A percentile compares a stretch with the other conserved stretches of the same genome.
These are phyloP conservation scores for Hippolais icterina DNA, from an alignment of 2,113 vertebrate species.

Conservation along the genomic window DNA sequence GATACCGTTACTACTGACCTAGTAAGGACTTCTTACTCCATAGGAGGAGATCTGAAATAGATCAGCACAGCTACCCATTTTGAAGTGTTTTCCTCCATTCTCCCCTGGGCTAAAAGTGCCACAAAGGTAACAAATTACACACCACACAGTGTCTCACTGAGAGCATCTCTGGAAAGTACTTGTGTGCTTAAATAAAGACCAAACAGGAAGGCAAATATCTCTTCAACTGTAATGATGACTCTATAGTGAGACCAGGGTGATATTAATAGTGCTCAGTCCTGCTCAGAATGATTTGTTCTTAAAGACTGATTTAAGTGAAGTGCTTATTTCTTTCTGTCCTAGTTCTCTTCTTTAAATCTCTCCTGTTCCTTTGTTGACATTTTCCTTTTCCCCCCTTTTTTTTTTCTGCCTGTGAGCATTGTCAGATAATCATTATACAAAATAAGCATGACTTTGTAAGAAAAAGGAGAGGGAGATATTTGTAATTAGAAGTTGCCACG, in stretches of 20 bases:
- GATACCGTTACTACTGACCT: neutral
- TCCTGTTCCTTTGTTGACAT: neutral
- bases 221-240: neutral
- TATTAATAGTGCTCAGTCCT: neutral
- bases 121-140: neutral
- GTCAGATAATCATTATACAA: neutral
- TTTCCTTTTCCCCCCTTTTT: neutral
- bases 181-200: neutral
- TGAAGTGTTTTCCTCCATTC: neutral
- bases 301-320: neutral
- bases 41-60: neutral
- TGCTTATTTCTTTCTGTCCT: neutral
- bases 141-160: neutral
- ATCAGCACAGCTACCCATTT: neutral
- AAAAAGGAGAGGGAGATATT: neutral
- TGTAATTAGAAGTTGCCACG: neutral
- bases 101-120: neutral
- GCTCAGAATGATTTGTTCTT: neutral
- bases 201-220: neutral
- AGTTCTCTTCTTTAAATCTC: neutral
- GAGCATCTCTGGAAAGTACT: neutral
- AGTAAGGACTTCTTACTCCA: neutral
- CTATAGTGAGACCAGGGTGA: neutral
- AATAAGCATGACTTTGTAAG: neutral
- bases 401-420: neutral